Evolutionary conservation across 1,140 invertebrate species (phyloP).

Genomic region (Palaemon carinicauda): DNA sequence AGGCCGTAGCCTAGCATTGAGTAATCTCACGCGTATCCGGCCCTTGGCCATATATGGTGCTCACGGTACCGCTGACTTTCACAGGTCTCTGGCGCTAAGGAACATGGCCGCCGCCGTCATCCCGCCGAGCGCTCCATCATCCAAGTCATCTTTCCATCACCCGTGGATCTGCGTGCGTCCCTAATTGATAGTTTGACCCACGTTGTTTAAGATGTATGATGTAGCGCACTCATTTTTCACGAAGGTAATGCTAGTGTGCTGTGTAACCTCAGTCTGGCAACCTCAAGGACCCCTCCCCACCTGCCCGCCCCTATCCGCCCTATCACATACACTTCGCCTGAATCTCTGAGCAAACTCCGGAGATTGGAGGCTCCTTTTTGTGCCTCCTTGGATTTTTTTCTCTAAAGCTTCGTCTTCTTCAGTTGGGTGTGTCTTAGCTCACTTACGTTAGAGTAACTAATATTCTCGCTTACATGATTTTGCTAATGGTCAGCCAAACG

Average conservation of each 20-base stretch:
- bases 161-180: not conserved
- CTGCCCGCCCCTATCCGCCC: not conserved
- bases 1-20: not conserved
- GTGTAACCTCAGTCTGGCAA: not conserved
- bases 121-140: not conserved
- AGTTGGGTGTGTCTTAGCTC: no score
- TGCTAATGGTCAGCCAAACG: no score
- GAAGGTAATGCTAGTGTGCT: slow-evolving; percentile 16
- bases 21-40: not conserved
- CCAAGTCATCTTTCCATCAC: slow-evolving; percentile 24
- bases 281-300: not conserved
- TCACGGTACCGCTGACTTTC: not conserved
- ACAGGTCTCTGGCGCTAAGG: no score
- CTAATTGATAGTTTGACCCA: slow-evolving; percentile 34
- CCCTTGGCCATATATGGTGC: not conserved
- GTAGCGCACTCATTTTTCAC: slow-evolving; percentile 32
- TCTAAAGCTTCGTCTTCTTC: no score
- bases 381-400: not conserved
- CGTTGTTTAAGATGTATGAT: slow-evolving; percentile 30
- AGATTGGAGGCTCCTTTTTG: no score
- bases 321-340: not conserved
- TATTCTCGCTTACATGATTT: no score
- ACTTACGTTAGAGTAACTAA: no score
- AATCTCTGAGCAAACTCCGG: no score
- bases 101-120: not conserved